These are phyloP conservation scores for Drosophila tanythrix DNA, from an alignment of 2,888 invertebrate genomes.

Conservation along the genomic window DNA sequence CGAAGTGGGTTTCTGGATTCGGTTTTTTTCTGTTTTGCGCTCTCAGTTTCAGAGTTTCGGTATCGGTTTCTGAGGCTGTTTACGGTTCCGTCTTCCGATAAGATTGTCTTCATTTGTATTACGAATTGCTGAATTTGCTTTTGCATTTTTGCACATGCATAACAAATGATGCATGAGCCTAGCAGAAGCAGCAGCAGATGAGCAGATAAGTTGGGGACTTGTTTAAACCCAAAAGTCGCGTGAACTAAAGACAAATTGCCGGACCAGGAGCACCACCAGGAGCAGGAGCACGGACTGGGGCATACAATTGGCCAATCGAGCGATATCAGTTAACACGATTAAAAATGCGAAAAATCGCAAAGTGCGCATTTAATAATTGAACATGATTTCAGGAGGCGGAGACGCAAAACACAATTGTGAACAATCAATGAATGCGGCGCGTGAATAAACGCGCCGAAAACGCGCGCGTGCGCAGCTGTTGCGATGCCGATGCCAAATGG, in stretches of 20 bases:
- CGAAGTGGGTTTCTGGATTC: slow-evolving; percentile 56
- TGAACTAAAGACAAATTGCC: slow-evolving; percentile 45
- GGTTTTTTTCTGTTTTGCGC: slow-evolving; percentile 28
- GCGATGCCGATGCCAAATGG: not conserved
- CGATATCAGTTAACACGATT: not conserved
- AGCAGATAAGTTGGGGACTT: slow-evolving; percentile 40
- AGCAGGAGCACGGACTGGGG: not conserved
- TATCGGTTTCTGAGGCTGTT: slow-evolving; percentile 14
- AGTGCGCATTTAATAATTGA: not conserved
- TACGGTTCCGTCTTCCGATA: slow-evolving; percentile 55
- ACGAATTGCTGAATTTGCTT: slow-evolving; percentile 1
- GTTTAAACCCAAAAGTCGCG: slow-evolving; percentile 6
- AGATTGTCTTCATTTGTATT: slow-evolving; percentile 22
- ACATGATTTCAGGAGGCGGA: not conserved
- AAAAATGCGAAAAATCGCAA: too few species aligned
- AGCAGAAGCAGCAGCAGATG: slow-evolving; percentile 12
- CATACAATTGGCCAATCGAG: slow-evolving; percentile 25
- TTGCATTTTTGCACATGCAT: slow-evolving; percentile 50
- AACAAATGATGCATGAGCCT: slow-evolving; percentile 59
- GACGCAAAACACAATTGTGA: not conserved
- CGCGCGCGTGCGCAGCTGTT: slow-evolving; percentile 47
- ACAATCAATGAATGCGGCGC: not conserved
- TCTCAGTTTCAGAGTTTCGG: slow-evolving; percentile 15
- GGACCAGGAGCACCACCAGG: not conserved
- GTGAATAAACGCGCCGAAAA: slow-evolving; percentile 32